phyloP scores from a whole-genome alignment of 2,113 vertebrate species.

The Capricornis sumatraensis region DNA sequence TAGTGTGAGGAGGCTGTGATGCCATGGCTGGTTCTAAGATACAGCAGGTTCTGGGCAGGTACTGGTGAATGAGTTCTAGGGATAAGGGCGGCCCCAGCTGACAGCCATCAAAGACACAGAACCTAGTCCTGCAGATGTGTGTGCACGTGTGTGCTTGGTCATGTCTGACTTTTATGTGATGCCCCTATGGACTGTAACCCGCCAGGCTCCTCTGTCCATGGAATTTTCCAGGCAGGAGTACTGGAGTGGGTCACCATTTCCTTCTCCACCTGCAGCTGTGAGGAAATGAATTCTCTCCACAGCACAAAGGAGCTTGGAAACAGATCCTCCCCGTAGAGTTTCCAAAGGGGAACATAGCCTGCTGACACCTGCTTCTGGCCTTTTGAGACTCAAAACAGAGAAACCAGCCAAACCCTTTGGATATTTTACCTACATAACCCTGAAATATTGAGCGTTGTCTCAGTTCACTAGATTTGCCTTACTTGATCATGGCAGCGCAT shows the following conservation, averaged over 20 bases:
- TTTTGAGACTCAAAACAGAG: background rate
- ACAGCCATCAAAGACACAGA: background rate
- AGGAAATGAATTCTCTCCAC: background rate
- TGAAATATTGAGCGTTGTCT: background rate
- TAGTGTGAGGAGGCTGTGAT: no score
- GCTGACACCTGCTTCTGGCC: background rate
- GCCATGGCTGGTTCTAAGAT: background rate
- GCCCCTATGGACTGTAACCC: background rate
- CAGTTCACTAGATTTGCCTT: background rate
- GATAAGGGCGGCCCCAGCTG: background rate
- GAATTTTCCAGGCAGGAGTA: background rate
- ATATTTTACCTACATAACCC: background rate
- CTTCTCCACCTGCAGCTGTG: background rate
- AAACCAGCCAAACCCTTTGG: background rate
- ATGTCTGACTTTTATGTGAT: background rate
- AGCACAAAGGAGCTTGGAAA: background rate
- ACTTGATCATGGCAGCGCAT: background rate
- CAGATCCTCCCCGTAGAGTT: background rate
- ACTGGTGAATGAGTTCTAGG: background rate
- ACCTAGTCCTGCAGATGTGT: background rate
- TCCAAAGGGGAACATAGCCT: background rate
- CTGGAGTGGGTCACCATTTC: background rate
- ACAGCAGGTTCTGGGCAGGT: rapidly evolving
- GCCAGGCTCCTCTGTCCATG: background rate
- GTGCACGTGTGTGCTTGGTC: background rate